Evolutionary conservation across 1,140 invertebrate genomes (phyloP), one percentile per base, ranked within the genome.

Genomic region (Hycleus cichorii): DNA sequence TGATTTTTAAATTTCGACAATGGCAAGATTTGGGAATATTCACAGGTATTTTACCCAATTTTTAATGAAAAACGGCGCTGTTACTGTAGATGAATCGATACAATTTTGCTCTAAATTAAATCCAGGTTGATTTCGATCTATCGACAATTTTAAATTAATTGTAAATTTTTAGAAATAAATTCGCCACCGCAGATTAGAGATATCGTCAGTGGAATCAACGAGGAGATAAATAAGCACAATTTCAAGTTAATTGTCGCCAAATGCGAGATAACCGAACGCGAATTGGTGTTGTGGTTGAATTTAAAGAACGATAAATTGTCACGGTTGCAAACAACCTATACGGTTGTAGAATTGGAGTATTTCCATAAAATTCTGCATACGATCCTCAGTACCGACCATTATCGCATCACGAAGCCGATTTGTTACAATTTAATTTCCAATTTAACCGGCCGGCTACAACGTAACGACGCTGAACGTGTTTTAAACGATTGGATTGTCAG

Each of bases 361-460:
- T 70, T 70, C 53, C 60, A 70, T 43, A 57, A 47, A 9, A 57
- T 70, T 39, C 8, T 70, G n/a, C 57, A 67, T 18, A 64, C 67
- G 61, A 65, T 70, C 58, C 12, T 69, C 2, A 50, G 39, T 39
- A 57, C 58, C 2, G 62, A 65, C 3, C 46, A 64, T 6, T 48
- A 63, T 18, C 53, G 51, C 18, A 9, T 58, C 47, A 52, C 60
- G 24, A 18, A 18, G 18, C 18, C 18, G 18, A 48, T 53, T 24
- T 65, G 60, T 44, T 54, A 67, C 47, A 70, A 70, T 53, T 56
- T 69, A 26, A 63, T 67, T 4, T 67, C 67, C 8, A 67, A 51
- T 9, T 40, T 70, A 26, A 58, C 62, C 27, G 55, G 40, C 11
- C 47, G 24, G 51, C 63, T 63, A 43, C 48, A 57, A 10, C 51